Evolutionary conservation across 30 jellyfish, hydroid and myxozoan genomes (phyloP).

Genomic region (Mastigias papua): DNA sequence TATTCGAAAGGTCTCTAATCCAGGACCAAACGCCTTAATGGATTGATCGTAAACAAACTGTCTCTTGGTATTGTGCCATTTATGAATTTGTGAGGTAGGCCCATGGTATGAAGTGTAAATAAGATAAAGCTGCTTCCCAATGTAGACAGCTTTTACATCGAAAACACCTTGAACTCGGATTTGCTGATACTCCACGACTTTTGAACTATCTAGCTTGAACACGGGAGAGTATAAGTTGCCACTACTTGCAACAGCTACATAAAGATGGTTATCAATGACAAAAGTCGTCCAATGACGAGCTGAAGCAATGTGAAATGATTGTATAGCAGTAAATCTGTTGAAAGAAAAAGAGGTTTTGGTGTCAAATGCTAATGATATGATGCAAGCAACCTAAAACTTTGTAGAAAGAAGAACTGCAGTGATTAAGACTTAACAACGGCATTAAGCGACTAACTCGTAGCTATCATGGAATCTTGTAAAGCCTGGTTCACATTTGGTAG

Average conservation of each 20-base stretch:
- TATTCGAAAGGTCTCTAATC: constrained; percentile 81
- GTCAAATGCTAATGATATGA: too few relatives aligned
- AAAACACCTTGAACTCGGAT: constrained; percentile 79
- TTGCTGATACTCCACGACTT: constrained; percentile 70
- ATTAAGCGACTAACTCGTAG: too few relatives aligned
- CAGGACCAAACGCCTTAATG: constrained; percentile 81
- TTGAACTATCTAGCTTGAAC: constrained; percentile 39
- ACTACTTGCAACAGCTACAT: constrained; percentile 90
- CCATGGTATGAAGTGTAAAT: constrained; percentile 65
- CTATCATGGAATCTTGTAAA: too few relatives aligned
- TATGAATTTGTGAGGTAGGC: constrained; percentile 68
- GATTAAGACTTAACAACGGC: too few relatives aligned
- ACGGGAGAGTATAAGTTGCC: constrained; percentile 66
- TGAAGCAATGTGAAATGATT: constrained; percentile 44
- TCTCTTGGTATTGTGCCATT: constrained; percentile 61
- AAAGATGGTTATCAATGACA: constrained; percentile 66
- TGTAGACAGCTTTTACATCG: constrained; percentile 75
- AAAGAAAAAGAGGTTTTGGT: background rate
- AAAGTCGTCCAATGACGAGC: constrained; percentile 95
- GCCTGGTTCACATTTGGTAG: too few relatives aligned
- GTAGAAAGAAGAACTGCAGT: too few relatives aligned
- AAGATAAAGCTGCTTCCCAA: constrained; percentile 39
- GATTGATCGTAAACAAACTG: constrained; percentile 67
- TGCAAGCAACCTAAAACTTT: too few relatives aligned
- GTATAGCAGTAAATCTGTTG: constrained; percentile 61